Base-by-base conservation (phyloP, 30 jellyfish, hydroid and myxozoan species). In the Cassiopea andromeda region DNA sequence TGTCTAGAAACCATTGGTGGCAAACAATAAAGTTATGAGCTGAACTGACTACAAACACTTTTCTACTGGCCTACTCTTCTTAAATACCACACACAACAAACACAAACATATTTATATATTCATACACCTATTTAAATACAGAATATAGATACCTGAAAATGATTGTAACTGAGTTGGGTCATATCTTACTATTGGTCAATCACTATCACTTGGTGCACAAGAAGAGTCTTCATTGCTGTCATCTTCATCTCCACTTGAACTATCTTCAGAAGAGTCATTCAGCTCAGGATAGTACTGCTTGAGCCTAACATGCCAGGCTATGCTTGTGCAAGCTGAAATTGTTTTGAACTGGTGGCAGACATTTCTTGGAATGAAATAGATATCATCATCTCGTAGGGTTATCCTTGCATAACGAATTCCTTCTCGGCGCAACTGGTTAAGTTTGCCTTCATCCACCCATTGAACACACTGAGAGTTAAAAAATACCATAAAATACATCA, bases 311-410 rank as follows among this genome's bases (percentile, higher is more conserved):
- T 96, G 99, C 99, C 99, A 96, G 10, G 99, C 99, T 61, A 96
- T 84, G 83, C 99, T 96, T 43, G 98, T 78, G 77, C 97, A 94
- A 1, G 99, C 99, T 12, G 99, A 96, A 66, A 89, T 83, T 15
- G 99, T 96, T 79, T 96, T 96, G 92, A 96, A 96, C 89, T 96
- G 99, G 82, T 96, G 99, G 68, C 99, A 96, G 0, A 96, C 98
- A 75, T 96, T 96, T 66, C 99, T 78, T 14, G 99, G 99, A 44
- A 96, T 96, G 85, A 96, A 96, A 87, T 96, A 96, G 15, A 96
- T 91, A 73, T 96, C 99, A 66, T 96, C 93, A 68, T 96, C 99
- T 14, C 95, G 89, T 4, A 96, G 95, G 47, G 96, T 79, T 72
- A 92, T 86, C 64, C 95, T 89, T 13, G 99, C 90, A 60, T 96